phyloP scores from a whole-genome alignment of 2,113 vertebrate genomes.

The Daubentonia madagascariensis region DNA sequence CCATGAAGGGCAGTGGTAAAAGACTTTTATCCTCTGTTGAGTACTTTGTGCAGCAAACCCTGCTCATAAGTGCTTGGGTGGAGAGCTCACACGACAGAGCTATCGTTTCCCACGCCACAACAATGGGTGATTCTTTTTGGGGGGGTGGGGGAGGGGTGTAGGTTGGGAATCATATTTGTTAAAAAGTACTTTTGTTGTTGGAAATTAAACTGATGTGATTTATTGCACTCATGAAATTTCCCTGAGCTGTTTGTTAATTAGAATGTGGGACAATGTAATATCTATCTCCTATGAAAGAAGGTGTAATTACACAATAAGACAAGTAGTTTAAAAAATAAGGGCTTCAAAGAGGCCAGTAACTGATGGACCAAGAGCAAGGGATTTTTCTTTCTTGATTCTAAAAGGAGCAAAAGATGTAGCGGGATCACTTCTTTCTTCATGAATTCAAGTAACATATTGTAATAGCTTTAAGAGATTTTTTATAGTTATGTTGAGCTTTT shows the following conservation, averaged over 20 bases:
- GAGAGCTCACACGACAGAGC: not conserved
- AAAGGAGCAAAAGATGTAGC: not conserved
- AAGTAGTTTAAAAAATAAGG: conserved; percentile 55
- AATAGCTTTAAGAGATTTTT: not conserved
- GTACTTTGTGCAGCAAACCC: not conserved
- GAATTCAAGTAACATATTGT: not conserved
- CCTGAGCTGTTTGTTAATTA: conserved; percentile 59
- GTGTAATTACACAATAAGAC: conserved; percentile 56
- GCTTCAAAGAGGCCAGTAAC: not conserved
- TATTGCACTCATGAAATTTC: conserved; percentile 63
- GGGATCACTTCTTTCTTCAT: not conserved
- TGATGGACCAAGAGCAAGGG: not conserved
- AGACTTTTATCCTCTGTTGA: not conserved
- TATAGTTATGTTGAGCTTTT: not conserved
- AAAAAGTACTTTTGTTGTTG: conserved; percentile 58
- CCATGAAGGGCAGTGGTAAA: not conserved
- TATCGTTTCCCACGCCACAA: not conserved
- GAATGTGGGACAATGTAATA: conserved; percentile 60
- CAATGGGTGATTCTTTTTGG: conserved; percentile 52
- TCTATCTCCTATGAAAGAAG: conserved; percentile 58
- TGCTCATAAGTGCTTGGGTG: not conserved
- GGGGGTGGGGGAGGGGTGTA: not conserved
- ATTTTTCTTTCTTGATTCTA: conserved; percentile 38
- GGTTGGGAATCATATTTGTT: conserved; percentile 46
- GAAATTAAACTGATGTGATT: conserved; percentile 60